Conservation (phyloP, 2,113 vertebrate genomes). For the Cavia porcellus region DNA sequence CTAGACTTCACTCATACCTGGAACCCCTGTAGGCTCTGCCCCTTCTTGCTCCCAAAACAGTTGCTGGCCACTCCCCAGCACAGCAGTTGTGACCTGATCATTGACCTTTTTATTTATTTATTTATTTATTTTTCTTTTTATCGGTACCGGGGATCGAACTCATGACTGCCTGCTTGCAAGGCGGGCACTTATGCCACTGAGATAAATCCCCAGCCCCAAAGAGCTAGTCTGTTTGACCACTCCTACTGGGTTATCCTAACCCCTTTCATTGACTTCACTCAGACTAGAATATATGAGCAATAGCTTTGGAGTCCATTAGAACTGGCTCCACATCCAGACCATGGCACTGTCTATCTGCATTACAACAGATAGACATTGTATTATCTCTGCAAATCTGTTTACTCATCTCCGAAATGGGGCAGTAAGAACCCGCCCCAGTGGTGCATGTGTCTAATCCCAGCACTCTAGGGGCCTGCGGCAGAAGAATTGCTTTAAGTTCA, state of each 20-base stretch:
- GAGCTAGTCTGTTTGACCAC: neutral
- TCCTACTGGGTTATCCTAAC: neutral
- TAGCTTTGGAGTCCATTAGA: neutral
- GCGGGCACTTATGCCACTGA: too few relatives aligned
- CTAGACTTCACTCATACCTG: neutral
- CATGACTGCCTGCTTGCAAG: too few relatives aligned
- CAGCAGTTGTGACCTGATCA: constrained; percentile 22
- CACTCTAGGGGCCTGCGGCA: neutral
- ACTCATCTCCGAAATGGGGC: neutral
- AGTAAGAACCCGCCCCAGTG: neutral
- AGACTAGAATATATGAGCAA: neutral
- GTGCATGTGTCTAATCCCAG: neutral
- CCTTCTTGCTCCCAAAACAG: neutral
- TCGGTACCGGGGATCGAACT: too few relatives aligned
- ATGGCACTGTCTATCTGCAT: neutral
- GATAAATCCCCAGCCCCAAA: too few relatives aligned
- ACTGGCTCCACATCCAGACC: neutral
- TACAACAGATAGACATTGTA: neutral
- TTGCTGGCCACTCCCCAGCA: neutral
- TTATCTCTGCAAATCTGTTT: constrained; percentile 6
- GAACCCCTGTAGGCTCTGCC: neutral
- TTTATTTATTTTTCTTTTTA: too few relatives aligned
- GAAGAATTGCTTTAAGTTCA: neutral
- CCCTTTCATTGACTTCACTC: neutral
- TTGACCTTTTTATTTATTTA: constrained; percentile 2